phyloP scores from a whole-genome alignment of 92 coral and sea anemone species.

The Porites lobata region DNA sequence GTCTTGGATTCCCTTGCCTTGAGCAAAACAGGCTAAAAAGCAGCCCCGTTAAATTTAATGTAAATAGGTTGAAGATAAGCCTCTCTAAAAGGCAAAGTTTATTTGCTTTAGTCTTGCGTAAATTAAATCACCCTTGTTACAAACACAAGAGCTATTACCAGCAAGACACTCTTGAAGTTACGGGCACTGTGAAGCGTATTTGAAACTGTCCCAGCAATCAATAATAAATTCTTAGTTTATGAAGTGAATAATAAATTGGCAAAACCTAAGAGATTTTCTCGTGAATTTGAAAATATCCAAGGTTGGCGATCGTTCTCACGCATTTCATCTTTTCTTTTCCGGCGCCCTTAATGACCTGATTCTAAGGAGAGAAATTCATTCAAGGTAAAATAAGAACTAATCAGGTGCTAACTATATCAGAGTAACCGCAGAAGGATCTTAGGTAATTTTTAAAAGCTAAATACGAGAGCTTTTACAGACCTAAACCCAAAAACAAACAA shows the following conservation, averaged over 20 bases:
- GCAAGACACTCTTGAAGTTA: conserved; percentile 4
- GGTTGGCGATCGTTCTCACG: neutral
- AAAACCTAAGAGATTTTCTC: neutral
- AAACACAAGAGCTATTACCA: neutral
- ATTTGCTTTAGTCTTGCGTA: conserved; percentile 8
- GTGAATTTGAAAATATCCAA: neutral
- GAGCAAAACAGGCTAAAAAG: too few species aligned
- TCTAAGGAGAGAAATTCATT: neutral
- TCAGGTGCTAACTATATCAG: neutral
- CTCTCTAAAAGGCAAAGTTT: neutral
- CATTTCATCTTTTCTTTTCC: neutral
- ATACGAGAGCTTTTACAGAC: too few species aligned
- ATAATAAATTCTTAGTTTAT: conserved; percentile 8
- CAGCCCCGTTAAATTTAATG: too few species aligned
- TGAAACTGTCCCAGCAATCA: conserved; percentile 13
- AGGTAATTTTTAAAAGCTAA: neutral
- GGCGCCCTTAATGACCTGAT: neutral
- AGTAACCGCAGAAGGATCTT: neutral
- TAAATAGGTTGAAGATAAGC: too few species aligned
- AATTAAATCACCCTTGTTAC: conserved; percentile 7
- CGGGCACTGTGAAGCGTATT: neutral
- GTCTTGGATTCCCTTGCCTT: too few species aligned
- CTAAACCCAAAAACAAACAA: too few species aligned
- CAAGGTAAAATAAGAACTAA: neutral
- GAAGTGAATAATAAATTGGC: neutral